phyloP scores from a whole-genome alignment of 2,797 vertebrate species.

The Squalus acanthias region DNA sequence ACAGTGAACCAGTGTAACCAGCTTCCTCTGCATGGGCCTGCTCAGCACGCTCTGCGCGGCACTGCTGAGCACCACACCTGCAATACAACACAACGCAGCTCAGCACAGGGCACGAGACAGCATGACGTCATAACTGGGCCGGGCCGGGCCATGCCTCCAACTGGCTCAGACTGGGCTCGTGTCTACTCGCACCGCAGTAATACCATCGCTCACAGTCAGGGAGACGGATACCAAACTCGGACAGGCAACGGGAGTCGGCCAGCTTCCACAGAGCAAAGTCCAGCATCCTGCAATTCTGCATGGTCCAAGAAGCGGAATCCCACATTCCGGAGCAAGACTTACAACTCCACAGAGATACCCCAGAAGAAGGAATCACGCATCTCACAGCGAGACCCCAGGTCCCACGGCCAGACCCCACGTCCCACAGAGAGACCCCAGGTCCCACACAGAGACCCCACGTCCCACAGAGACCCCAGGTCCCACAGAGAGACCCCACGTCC shows the following conservation, averaged over 20 bases:
- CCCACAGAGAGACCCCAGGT: too few relatives aligned
- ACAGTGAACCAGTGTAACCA: conserved; percentile 92
- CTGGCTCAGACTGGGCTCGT: neutral
- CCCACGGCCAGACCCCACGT: too few relatives aligned
- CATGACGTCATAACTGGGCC: too few relatives aligned
- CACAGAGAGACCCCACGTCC: too few relatives aligned
- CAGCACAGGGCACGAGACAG: too few relatives aligned
- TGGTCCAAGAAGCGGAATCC: neutral
- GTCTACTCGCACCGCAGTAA: neutral
- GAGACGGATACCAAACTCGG: neutral
- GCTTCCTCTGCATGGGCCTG: conserved; percentile 96
- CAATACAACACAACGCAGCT: neutral
- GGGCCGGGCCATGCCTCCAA: neutral
- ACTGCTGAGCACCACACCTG: conserved; percentile 28
- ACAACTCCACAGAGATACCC: neutral
- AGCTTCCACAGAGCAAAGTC: neutral
- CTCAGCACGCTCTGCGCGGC: conserved; percentile 82
- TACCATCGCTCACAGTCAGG: neutral
- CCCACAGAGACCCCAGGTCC: too few relatives aligned
- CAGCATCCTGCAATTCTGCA: neutral
- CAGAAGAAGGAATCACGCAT: neutral
- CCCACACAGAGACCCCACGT: too few relatives aligned
- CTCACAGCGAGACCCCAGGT: too few relatives aligned
- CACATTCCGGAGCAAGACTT: neutral
- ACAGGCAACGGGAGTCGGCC: neutral